A percentile compares a stretch with the other conserved stretches of the same genome.
Evolutionary conservation across 35 echinoderm and acorn worm species (phyloP).

Genomic region (Eucidaris tribuloides): DNA sequence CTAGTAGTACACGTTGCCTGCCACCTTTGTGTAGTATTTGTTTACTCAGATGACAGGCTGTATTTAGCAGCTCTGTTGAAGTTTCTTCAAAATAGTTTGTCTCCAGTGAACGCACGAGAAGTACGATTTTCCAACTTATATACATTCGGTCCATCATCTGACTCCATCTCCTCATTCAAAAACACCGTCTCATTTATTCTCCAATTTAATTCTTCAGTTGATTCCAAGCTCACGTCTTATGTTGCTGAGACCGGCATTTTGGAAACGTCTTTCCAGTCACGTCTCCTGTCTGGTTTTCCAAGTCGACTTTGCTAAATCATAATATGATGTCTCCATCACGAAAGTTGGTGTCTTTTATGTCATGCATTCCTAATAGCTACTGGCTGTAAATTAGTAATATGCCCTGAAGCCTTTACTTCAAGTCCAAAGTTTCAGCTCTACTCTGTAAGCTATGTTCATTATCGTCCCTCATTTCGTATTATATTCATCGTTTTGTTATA

Average conservation of each 20-base stretch:
- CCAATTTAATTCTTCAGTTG: background rate
- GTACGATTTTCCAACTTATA: background rate
- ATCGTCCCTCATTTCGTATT: too few species aligned
- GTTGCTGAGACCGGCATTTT: background rate
- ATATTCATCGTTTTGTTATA: too few species aligned
- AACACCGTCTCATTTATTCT: background rate
- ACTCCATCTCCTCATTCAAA: slow-evolving; percentile 9
- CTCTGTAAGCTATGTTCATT: too few species aligned
- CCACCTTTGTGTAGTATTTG: background rate
- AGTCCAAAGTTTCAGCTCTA: too few species aligned
- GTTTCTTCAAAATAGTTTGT: background rate
- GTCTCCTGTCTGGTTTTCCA: background rate
- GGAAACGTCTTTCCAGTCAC: background rate
- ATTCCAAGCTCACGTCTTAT: background rate
- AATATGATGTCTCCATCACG: too few species aligned
- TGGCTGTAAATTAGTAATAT: too few species aligned
- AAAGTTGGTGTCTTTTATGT: too few species aligned
- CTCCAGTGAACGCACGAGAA: slow-evolving; percentile 1
- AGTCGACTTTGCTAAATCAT: too few species aligned
- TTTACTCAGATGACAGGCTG: slow-evolving; percentile 19
- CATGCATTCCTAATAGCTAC: too few species aligned
- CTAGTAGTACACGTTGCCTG: slow-evolving; percentile 20
- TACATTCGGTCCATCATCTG: background rate
- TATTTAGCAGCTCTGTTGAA: slow-evolving; percentile 7
- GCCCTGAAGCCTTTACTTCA: too few species aligned